These are phyloP conservation scores for Mirounga angustirostris DNA, from an alignment of 2,113 vertebrate species.

Conservation along the genomic window DNA sequence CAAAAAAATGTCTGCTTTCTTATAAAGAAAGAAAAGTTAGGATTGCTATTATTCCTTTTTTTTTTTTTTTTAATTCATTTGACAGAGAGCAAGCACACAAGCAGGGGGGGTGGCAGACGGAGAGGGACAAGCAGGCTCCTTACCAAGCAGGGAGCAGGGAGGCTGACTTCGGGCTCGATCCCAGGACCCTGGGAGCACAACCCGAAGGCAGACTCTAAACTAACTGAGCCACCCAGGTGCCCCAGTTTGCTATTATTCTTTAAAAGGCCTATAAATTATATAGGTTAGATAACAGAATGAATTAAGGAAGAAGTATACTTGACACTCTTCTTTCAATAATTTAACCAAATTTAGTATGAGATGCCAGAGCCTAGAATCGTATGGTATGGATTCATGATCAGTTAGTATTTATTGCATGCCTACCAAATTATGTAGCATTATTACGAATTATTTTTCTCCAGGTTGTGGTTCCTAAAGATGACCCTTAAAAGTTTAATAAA, in stretches of 20 bases:
- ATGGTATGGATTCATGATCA: neutral
- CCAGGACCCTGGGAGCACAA: too few species aligned
- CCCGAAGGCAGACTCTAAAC: too few species aligned
- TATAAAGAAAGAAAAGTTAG: neutral
- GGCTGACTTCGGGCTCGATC: too few species aligned
- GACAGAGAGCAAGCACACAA: too few species aligned
- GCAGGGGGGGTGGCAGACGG: too few species aligned
- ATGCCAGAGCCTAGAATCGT: rapidly evolving
- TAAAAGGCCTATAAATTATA: neutral
- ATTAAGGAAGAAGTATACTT: neutral
- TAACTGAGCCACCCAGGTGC: too few species aligned
- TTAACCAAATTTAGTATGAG: neutral
- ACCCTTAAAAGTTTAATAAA: neutral
- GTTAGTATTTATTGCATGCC: neutral
- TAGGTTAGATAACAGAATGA: neutral
- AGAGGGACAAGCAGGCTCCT: too few species aligned
- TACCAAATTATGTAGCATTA: neutral
- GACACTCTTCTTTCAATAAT: neutral
- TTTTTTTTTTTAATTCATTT: too few species aligned
- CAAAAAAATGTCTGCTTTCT: neutral
- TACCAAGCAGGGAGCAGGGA: too few species aligned
- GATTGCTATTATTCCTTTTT: neutral
- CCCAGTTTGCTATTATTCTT: too few species aligned
- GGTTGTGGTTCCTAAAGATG: neutral
- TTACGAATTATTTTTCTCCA: neutral